Evolutionary conservation across 2,113 vertebrate species (phyloP).

Genomic region (Acanthisitta chloris): DNA sequence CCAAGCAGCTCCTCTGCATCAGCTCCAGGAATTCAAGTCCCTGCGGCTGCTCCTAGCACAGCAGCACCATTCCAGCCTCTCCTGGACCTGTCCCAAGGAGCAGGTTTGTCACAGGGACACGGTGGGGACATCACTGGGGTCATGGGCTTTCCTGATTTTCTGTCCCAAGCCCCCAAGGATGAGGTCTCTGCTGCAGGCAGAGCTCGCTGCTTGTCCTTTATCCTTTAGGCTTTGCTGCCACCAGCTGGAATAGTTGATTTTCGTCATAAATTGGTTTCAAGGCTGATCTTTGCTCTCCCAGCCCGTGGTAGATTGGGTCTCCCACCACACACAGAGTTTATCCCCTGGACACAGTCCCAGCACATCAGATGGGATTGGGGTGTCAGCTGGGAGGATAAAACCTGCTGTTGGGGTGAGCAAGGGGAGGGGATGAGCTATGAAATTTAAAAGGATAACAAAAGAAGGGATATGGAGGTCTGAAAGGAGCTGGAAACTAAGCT

Average conservation of each 20-base stretch:
- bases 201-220: neutral
- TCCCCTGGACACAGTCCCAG: neutral
- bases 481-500: neutral
- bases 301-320: rapidly evolving
- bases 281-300: neutral
- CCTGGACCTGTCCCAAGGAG: rapidly evolving
- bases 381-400: neutral
- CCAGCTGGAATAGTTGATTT: neutral
- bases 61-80: neutral
- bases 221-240: neutral
- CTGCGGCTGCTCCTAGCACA: no score
- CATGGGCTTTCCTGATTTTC: no score
- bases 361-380: neutral
- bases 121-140: rapidly evolving
- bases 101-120: neutral
- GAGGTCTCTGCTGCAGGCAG: neutral
- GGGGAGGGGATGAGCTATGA: neutral
- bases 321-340: neutral
- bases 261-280: rapidly evolving
- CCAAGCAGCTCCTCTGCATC: no score
- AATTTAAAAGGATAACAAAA: neutral
- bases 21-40: no score
- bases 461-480: no score
- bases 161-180: neutral
- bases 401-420: neutral